Percentiles rank a stretch among this genome's conserved stretches.
Evolutionary conservation across 2,888 invertebrate species (phyloP).

Genomic region (Catocala sponsa): DNA sequence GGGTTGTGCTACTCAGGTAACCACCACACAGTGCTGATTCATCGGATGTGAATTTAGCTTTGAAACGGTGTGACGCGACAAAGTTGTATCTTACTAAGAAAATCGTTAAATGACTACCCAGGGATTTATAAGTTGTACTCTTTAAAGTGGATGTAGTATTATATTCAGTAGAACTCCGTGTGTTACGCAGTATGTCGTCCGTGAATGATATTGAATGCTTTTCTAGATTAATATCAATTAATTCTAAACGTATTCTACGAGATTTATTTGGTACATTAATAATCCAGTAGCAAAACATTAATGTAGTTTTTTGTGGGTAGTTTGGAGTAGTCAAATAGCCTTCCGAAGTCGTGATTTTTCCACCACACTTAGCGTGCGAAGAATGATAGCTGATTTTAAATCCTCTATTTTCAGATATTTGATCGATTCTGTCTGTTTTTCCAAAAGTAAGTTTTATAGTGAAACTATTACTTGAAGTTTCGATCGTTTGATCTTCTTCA

Average conservation of each 20-base stretch:
- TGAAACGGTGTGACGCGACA: conserved; percentile 90
- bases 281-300: conserved; percentile 73
- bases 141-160: conserved; percentile 47
- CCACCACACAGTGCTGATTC: conserved; percentile 82
- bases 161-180: conserved; percentile 44
- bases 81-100: conserved; percentile 85
- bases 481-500: conserved; percentile 45
- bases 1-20: conserved; percentile 58
- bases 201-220: conserved; percentile 28
- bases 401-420: conserved; percentile 72
- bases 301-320: conserved; percentile 86
- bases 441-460: conserved; percentile 68
- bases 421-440: conserved; percentile 61
- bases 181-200: too few species aligned
- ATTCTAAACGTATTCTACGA: conserved; percentile 81
- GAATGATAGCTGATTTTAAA: conserved; percentile 90
- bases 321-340: conserved; percentile 92
- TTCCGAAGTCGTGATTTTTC: conserved; percentile 86
- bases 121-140: conserved; percentile 85
- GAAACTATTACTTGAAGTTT: conserved; percentile 71
- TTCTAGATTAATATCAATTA: conserved; percentile 81
- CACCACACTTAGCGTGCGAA: conserved; percentile 89
- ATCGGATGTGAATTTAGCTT: conserved; percentile 90
- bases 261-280: conserved; percentile 68
- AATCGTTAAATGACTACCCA: conserved; percentile 89